A percentile compares a stretch with the other conserved stretches of the same genome.
Conservation (phyloP, 2,888 invertebrate species). For the Luperina testacea region DNA sequence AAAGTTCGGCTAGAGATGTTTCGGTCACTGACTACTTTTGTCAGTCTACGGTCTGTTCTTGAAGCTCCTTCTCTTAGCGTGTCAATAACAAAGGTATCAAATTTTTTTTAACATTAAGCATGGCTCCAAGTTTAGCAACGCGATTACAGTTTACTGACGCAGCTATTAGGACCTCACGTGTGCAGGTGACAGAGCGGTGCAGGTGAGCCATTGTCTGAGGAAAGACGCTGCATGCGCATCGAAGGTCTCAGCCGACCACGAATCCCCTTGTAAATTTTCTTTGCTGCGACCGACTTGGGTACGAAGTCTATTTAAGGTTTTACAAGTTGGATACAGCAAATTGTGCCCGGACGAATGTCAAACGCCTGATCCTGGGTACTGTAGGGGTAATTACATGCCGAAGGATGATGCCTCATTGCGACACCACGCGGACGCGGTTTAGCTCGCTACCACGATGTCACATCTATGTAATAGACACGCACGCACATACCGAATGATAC, state of each 20-base stretch:
- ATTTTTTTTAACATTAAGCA: neutral
- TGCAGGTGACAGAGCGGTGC: neutral
- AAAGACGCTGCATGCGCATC: neutral
- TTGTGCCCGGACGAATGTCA: neutral
- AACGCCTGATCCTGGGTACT: neutral
- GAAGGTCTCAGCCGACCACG: neutral
- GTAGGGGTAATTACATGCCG: neutral
- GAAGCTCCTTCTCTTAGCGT: neutral
- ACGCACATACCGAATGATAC: too few relatives aligned
- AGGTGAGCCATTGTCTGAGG: neutral
- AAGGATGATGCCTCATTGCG: too few relatives aligned
- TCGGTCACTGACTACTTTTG: neutral
- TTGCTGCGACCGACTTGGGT: neutral
- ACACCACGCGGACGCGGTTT: too few relatives aligned
- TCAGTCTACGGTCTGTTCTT: neutral
- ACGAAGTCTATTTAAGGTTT: neutral
- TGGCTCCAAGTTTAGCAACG: neutral
- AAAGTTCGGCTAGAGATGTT: neutral
- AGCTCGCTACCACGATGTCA: too few relatives aligned
- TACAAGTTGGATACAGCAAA: neutral
- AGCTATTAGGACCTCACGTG: neutral
- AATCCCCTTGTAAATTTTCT: neutral
- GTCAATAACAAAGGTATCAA: neutral
- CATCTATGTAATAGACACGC: too few relatives aligned
- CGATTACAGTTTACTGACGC: neutral